These are phyloP conservation scores for Euplexia lucipara DNA, from an alignment of 2,888 invertebrate genomes.

Conservation along the genomic window DNA sequence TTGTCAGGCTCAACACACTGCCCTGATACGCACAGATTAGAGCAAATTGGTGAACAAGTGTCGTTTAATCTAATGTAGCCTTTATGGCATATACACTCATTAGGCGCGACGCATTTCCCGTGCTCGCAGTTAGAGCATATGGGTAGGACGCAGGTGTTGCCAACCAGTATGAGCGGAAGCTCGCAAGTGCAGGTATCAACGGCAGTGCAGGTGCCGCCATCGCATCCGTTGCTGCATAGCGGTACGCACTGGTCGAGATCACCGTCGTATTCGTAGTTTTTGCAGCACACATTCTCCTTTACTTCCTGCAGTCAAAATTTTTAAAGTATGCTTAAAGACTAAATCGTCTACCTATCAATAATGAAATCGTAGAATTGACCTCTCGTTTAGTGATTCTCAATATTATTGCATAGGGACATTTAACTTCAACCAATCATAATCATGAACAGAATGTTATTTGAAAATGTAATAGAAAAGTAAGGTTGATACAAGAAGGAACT, in stretches of 20 bases:
- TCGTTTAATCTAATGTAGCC: slow-evolving; percentile 73
- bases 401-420: neutral
- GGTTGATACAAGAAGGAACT: neutral
- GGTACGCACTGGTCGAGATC: slow-evolving; percentile 32
- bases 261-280: neutral
- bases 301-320: slow-evolving; percentile 30
- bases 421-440: neutral
- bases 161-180: slow-evolving; percentile 36
- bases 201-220: slow-evolving; percentile 30
- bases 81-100: slow-evolving; percentile 78
- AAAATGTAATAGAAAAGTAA: neutral
- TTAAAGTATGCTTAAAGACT: neutral
- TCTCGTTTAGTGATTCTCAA: too few species aligned
- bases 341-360: too few species aligned
- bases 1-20: slow-evolving; percentile 29
- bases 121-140: slow-evolving; percentile 40
- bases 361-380: too few species aligned
- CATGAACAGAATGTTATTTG: neutral
- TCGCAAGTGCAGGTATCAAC: slow-evolving; percentile 23
- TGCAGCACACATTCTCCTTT: slow-evolving; percentile 16
- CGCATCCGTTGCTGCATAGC: slow-evolving; percentile 28
- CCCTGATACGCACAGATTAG: slow-evolving; percentile 28
- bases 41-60: slow-evolving; percentile 46
- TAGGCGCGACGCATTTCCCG: slow-evolving; percentile 78
- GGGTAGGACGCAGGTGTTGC: slow-evolving; percentile 20